Conservation (phyloP, 2,888 invertebrate species). For the Oscheius sp. region DNA sequence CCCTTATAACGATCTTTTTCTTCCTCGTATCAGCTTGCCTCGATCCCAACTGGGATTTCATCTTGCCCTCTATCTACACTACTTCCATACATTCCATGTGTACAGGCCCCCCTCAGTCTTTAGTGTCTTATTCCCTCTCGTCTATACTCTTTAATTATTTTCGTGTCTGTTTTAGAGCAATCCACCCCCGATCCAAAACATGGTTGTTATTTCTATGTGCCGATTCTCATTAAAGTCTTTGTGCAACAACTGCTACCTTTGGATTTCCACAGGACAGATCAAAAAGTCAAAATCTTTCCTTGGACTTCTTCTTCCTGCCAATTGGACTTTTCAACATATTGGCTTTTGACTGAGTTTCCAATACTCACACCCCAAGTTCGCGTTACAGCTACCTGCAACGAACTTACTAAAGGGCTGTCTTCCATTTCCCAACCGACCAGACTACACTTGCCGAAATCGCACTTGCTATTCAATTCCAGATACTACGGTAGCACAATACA, state of each 20-base stretch:
- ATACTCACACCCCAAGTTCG: no score
- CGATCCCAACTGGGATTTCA: not conserved
- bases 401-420: no score
- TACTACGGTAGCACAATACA: no score
- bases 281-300: not conserved
- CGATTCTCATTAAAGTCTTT: constrained; percentile 36
- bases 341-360: no score
- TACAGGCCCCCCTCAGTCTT: constrained; percentile 12
- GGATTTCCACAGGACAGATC: not conserved
- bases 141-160: constrained; percentile 13
- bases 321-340: no score
- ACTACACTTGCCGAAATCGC: no score
- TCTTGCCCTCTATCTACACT: constrained; percentile 28
- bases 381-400: no score
- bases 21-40: constrained; percentile 7
- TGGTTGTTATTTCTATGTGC: constrained; percentile 34
- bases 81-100: constrained; percentile 28
- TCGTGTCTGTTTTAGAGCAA: constrained; percentile 1
- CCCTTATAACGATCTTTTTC: constrained; percentile 28
- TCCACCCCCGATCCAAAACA: not conserved
- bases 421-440: no score
- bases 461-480: no score
- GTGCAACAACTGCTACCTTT: not conserved
- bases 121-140: constrained; percentile 2
- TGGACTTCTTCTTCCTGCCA: no score